phyloP scores from a whole-genome alignment of 1,140 invertebrate species.

The Drosophila nannoptera region DNA sequence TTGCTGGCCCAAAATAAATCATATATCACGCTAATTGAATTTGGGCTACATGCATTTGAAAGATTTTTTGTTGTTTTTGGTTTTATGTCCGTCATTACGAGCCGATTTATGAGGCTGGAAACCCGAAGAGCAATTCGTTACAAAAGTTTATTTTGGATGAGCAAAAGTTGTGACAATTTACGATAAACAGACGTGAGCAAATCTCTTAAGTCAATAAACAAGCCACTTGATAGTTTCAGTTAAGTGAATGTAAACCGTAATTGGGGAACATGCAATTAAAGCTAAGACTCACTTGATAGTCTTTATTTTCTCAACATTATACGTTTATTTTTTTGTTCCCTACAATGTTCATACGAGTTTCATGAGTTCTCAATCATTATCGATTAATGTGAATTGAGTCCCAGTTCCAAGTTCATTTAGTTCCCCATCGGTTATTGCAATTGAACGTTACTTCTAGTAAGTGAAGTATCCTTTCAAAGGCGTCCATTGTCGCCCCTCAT shows the following conservation, averaged over 20 bases:
- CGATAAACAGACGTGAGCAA: conserved; percentile 7
- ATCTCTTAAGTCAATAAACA: neutral
- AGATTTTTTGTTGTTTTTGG: conserved; percentile 60
- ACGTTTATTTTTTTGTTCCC: no score
- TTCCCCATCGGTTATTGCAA: no score
- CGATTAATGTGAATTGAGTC: no score
- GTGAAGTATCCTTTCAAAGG: no score
- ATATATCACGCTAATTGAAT: conserved; percentile 50
- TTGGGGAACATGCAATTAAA: no score
- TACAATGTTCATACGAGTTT: no score
- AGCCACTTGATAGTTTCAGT: neutral
- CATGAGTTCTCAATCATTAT: no score
- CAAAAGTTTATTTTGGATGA: neutral
- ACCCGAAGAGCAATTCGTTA: conserved; percentile 17
- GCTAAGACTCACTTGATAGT: no score
- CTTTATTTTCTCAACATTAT: no score
- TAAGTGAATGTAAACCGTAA: neutral
- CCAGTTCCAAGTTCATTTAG: no score
- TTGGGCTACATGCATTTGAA: conserved; percentile 30
- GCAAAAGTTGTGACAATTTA: conserved; percentile 9
- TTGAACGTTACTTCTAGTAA: no score
- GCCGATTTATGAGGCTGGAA: conserved; percentile 38
- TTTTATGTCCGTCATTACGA: conserved; percentile 46
- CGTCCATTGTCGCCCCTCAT: no score
- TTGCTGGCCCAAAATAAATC: conserved; percentile 56